Evolutionary conservation across 2,888 invertebrate species (phyloP).

Genomic region (Xestia xanthographa): DNA sequence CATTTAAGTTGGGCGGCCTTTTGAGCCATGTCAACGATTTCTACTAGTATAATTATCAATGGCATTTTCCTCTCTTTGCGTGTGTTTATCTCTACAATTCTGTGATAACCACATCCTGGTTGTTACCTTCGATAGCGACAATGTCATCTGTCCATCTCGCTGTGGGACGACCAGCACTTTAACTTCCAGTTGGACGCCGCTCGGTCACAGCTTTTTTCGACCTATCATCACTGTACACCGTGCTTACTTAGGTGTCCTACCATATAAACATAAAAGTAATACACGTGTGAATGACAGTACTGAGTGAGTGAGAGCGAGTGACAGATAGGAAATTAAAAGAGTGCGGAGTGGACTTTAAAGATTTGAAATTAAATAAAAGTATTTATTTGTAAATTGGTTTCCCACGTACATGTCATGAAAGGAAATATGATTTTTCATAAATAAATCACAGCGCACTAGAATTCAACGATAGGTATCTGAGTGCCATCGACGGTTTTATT

Average conservation of each 20-base stretch:
- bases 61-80: neutral
- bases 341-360: neutral
- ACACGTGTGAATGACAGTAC: neutral
- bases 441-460: neutral
- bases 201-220: neutral
- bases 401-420: neutral
- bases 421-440: constrained; percentile 3
- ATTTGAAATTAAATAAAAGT: neutral
- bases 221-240: neutral
- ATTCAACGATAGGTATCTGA: constrained; percentile 19
- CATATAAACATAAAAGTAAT: neutral
- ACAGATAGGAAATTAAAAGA: neutral
- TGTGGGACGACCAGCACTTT: too few relatives aligned
- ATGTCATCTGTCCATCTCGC: neutral
- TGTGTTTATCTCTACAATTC: neutral
- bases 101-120: neutral
- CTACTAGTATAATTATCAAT: too few relatives aligned
- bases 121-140: neutral
- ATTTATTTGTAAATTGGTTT: neutral
- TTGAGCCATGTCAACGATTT: too few relatives aligned
- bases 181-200: neutral
- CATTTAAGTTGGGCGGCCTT: too few relatives aligned
- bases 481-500: constrained; percentile 29
- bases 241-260: neutral
- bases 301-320: neutral